phyloP scores from a whole-genome alignment of 1,140 invertebrate species.

The Papilio helenus region DNA sequence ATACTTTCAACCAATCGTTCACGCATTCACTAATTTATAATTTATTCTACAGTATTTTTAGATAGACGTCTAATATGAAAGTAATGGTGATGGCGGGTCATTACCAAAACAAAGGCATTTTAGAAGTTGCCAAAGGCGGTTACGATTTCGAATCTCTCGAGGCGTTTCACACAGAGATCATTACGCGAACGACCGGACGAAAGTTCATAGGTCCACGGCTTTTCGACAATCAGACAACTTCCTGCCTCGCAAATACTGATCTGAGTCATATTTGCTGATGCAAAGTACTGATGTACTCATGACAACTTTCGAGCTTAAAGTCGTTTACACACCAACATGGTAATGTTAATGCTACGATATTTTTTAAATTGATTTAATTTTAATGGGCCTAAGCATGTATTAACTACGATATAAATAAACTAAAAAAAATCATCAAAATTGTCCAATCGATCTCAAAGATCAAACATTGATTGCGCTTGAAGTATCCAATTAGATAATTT shows the following conservation, averaged over 20 bases:
- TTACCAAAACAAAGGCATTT: conserved; percentile 20
- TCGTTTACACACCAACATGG: background rate
- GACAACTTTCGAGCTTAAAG: background rate
- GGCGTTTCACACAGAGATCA: conserved; percentile 22
- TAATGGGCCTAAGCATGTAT: background rate
- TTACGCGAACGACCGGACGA: conserved; percentile 45
- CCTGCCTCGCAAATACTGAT: conserved; percentile 4
- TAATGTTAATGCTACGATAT: background rate
- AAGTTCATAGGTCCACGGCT: conserved; percentile 49
- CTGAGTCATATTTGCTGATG: background rate
- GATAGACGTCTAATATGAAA: background rate
- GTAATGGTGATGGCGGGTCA: background rate
- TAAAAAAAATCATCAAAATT: background rate
- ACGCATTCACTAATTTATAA: too few species aligned
- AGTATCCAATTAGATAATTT: too few species aligned
- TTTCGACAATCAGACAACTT: background rate
- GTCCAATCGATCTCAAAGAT: too few species aligned
- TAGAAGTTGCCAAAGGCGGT: background rate
- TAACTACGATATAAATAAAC: background rate
- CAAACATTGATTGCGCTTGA: too few species aligned
- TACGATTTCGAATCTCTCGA: background rate
- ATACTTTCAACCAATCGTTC: too few species aligned
- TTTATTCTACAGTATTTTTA: background rate
- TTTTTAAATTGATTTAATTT: background rate
- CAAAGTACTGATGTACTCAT: background rate